These are phyloP conservation scores for Tyrannus savana DNA, from an alignment of 2,113 vertebrate species.

Conservation along the genomic window DNA sequence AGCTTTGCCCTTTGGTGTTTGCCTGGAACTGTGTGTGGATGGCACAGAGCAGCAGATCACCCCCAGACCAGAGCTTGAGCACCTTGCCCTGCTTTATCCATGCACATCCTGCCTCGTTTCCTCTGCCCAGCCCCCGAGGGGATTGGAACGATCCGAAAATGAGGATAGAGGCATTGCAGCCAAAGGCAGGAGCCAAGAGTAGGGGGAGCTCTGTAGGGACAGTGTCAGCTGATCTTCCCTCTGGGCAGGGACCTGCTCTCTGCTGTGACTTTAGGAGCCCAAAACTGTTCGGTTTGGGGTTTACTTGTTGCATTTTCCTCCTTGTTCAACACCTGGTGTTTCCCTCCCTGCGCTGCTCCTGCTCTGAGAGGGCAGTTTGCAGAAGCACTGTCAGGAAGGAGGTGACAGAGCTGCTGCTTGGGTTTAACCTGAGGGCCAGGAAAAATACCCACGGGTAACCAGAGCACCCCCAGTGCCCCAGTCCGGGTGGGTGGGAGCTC, in stretches of 20 bases:
- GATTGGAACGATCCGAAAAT: neutral
- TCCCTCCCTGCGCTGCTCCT: too few species aligned
- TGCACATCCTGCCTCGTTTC: neutral
- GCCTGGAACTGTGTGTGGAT: neutral
- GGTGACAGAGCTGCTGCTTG: neutral
- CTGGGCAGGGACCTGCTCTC: neutral
- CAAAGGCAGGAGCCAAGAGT: neutral
- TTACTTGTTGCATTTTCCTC: neutral
- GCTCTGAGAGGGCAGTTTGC: neutral
- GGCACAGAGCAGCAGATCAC: neutral
- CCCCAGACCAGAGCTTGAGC: neutral
- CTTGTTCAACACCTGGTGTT: neutral
- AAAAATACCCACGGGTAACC: neutral
- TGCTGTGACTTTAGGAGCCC: neutral
- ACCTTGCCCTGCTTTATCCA: neutral
- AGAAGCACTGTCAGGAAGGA: neutral
- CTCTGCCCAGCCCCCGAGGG: neutral
- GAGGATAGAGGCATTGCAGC: neutral
- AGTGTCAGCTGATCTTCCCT: neutral
- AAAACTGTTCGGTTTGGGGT: neutral
- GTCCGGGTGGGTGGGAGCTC: neutral
- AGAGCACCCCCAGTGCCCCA: neutral
- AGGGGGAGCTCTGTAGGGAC: neutral
- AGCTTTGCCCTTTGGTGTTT: accelerated
- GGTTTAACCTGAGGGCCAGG: neutral